A percentile compares a stretch with the other conserved stretches of the same genome.
phyloP scores from a whole-genome alignment of 1,140 invertebrate species.

The Drosophila ercepeae region DNA sequence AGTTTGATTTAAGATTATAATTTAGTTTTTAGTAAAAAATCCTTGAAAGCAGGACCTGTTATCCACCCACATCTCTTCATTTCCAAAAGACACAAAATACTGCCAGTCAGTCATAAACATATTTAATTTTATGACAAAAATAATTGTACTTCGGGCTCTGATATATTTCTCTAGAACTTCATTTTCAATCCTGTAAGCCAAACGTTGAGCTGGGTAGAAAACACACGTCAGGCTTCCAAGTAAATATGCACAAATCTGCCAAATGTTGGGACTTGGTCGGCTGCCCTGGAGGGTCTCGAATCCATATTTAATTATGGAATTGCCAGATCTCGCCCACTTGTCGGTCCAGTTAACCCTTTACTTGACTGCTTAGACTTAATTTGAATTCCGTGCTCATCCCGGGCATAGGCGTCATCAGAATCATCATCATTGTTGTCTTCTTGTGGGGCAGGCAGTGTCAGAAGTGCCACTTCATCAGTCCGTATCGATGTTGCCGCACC shows the following conservation, averaged over 20 bases:
- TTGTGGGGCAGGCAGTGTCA: conserved; percentile 30
- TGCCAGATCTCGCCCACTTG: neutral
- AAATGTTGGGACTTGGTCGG: conserved; percentile 51
- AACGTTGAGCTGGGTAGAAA: neutral
- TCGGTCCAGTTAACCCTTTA: conserved; percentile 30
- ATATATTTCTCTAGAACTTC: neutral
- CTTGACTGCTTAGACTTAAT: conserved; percentile 64
- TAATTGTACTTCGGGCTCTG: no score
- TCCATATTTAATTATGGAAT: conserved; percentile 74
- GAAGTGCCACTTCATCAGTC: conserved; percentile 81
- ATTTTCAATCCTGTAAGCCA: neutral
- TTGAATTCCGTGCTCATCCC: conserved; percentile 64
- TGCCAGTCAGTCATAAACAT: no score
- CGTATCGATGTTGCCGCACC: conserved; percentile 50
- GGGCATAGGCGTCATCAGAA: conserved; percentile 36
- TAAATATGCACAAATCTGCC: conserved; percentile 59
- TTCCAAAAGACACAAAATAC: no score
- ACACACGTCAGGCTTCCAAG: neutral
- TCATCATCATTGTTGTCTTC: conserved; percentile 13
- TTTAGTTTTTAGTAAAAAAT: no score
- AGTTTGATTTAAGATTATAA: no score
- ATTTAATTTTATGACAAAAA: no score
- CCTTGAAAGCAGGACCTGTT: no score
- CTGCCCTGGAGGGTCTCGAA: conserved; percentile 31
- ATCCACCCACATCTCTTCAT: no score